phyloP scores from a whole-genome alignment of 2,113 vertebrate species.

The Alligator mississippiensis region DNA sequence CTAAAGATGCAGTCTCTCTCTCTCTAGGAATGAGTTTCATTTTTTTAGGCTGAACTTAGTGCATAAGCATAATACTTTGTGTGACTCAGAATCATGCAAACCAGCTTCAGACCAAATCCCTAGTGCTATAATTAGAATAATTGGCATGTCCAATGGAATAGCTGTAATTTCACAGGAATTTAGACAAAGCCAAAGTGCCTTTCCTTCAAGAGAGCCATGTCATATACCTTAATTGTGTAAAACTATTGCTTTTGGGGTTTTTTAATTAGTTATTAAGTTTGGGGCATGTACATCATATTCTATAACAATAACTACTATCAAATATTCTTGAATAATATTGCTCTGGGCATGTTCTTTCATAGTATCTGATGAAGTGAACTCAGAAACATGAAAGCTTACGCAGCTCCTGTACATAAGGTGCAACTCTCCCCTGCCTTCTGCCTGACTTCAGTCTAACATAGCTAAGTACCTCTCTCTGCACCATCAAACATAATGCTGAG shows the following conservation, averaged over 20 bases:
- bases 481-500: neutral
- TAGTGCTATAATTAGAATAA: slow-evolving; percentile 81
- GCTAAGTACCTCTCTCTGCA: too few relatives aligned
- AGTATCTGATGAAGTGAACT: too few relatives aligned
- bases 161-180: slow-evolving; percentile 83
- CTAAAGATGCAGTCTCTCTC: neutral
- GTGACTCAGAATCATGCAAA: slow-evolving; percentile 48
- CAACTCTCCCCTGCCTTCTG: too few relatives aligned
- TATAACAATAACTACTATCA: slow-evolving; percentile 9
- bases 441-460: too few relatives aligned
- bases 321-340: neutral
- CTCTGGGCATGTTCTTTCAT: too few relatives aligned
- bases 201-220: slow-evolving; percentile 64
- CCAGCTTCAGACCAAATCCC: slow-evolving; percentile 47
- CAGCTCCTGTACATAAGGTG: too few relatives aligned
- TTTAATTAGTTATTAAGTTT: neutral
- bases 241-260: slow-evolving; percentile 17
- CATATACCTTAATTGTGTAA: neutral
- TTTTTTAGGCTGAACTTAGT: slow-evolving; percentile 37
- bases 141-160: slow-evolving; percentile 76
- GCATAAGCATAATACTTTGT: slow-evolving; percentile 16
- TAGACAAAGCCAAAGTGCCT: slow-evolving; percentile 70
- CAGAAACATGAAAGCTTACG: too few relatives aligned
- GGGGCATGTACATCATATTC: neutral
- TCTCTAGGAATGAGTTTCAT: neutral